Evolutionary conservation across 2,113 vertebrate species (phyloP).

Genomic region (Opisthocomus hoazin): DNA sequence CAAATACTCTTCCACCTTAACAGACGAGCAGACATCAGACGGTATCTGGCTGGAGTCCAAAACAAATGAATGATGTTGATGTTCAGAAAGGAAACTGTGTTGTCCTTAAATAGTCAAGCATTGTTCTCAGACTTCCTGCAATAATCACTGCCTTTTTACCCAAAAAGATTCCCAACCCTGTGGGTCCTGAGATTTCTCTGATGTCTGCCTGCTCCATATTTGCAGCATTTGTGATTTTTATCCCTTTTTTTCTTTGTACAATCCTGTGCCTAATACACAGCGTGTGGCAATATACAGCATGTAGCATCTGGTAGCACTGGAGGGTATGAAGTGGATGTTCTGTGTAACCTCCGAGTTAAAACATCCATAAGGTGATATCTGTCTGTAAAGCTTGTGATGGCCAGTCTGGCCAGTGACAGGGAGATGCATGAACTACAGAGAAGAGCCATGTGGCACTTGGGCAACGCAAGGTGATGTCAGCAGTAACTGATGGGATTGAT

Average conservation of each 20-base stretch:
- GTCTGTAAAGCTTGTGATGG: not conserved
- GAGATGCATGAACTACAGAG: not conserved
- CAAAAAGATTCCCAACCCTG: not conserved
- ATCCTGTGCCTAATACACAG: not conserved
- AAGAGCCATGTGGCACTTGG: not conserved
- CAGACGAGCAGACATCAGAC: not conserved
- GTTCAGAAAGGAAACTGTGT: slow-evolving; percentile 44
- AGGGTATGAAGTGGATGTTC: not conserved
- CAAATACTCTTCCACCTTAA: slow-evolving; percentile 50
- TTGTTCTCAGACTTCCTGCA: slow-evolving; percentile 60
- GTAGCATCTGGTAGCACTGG: not conserved
- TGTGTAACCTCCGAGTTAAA: not conserved
- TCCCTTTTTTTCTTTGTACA: not conserved
- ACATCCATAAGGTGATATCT: not conserved
- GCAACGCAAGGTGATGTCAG: accelerated
- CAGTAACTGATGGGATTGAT: not conserved
- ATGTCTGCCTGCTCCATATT: not conserved
- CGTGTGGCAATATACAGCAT: not conserved
- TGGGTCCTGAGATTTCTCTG: not conserved
- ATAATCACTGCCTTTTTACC: slow-evolving; percentile 36
- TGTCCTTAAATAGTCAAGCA: slow-evolving; percentile 60
- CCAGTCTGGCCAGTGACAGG: not conserved
- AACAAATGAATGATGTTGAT: slow-evolving; percentile 44
- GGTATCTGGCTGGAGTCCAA: slow-evolving; percentile 29
- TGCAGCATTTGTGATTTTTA: not conserved